Percentiles rank a stretch among this genome's conserved stretches.
phyloP scores from a whole-genome alignment of 2,888 invertebrate species.

The Schrankia costaestrigalis region DNA sequence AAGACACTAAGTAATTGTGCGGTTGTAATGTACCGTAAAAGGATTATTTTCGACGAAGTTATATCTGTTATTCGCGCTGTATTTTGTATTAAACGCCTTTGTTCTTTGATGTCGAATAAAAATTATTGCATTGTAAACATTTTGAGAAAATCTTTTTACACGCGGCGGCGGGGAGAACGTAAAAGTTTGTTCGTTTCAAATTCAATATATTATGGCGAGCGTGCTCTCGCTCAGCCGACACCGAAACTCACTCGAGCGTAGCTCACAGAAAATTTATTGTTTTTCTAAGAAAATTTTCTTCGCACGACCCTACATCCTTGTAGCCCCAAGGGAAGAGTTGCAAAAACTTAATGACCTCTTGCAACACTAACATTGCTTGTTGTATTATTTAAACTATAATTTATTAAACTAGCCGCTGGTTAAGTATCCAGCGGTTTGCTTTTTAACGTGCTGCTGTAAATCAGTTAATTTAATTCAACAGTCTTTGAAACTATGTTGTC shows the following conservation, averaged over 20 bases:
- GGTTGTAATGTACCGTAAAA: slow-evolving; percentile 12
- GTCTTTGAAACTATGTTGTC: too few species aligned
- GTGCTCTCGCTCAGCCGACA: slow-evolving; percentile 78
- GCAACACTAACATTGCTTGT: slow-evolving; percentile 41
- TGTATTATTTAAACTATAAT: background rate
- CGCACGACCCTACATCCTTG: slow-evolving; percentile 59
- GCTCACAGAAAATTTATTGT: slow-evolving; percentile 79
- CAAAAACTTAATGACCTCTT: slow-evolving; percentile 63
- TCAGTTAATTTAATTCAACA: too few species aligned
- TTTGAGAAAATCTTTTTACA: slow-evolving; percentile 75
- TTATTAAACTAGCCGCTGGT: background rate
- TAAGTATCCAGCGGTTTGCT: too few species aligned
- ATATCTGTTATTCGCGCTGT: slow-evolving; percentile 6
- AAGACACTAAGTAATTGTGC: slow-evolving; percentile 16
- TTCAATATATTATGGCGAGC: slow-evolving; percentile 80
- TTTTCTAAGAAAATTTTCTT: slow-evolving; percentile 79
- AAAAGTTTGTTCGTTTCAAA: slow-evolving; percentile 80
- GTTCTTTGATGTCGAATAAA: slow-evolving; percentile 52
- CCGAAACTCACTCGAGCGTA: slow-evolving; percentile 79
- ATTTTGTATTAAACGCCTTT: slow-evolving; percentile 31
- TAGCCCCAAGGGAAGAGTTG: slow-evolving; percentile 57
- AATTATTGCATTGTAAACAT: slow-evolving; percentile 74
- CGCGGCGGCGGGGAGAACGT: slow-evolving; percentile 65
- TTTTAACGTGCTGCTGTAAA: too few species aligned
- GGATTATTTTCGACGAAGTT: slow-evolving; percentile 14